A percentile compares a stretch with the other conserved stretches of the same genome.
These are phyloP conservation scores for Lethenteron reissneri DNA, from an alignment of 2,113 vertebrate genomes.

Conservation along the genomic window DNA sequence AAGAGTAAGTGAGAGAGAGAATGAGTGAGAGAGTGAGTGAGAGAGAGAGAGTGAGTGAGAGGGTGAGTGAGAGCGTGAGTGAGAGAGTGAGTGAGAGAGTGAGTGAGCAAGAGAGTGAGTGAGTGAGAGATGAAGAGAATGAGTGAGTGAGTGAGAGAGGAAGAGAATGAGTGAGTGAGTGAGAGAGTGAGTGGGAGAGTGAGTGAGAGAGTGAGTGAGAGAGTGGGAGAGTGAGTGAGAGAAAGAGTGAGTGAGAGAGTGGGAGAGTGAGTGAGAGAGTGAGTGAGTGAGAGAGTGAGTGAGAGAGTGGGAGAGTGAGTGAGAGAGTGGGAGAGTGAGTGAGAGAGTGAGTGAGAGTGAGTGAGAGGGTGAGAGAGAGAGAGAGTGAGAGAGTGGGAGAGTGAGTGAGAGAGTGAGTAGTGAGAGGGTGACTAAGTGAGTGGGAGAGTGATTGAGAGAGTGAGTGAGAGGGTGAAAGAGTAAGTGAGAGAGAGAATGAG, in stretches of 20 bases:
- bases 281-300: not conserved
- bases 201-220: not conserved
- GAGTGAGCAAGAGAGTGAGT: not conserved
- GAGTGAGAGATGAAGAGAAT: not conserved
- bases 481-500: not conserved
- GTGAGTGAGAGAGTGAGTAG: too few species aligned
- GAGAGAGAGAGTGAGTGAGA: not conserved
- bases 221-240: not conserved
- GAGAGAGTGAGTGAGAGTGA: too few species aligned
- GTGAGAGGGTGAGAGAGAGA: not conserved
- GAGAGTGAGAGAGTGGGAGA: not conserved
- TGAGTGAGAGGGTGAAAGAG: not conserved
- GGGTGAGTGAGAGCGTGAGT: not conserved
- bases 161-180: too few species aligned
- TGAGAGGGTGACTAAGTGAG: not conserved
- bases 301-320: too few species aligned
- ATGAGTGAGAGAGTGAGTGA: too few species aligned
- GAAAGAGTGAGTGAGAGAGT: not conserved
- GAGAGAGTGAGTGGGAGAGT: not conserved
- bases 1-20: too few species aligned
- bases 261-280: not conserved
- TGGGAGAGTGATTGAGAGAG: not conserved
- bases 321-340: not conserved
- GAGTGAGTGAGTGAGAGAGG: not conserved
- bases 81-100: not conserved